Base-by-base conservation (phyloP, 2,113 vertebrate genomes). In the Sebastes fasciatus region DNA sequence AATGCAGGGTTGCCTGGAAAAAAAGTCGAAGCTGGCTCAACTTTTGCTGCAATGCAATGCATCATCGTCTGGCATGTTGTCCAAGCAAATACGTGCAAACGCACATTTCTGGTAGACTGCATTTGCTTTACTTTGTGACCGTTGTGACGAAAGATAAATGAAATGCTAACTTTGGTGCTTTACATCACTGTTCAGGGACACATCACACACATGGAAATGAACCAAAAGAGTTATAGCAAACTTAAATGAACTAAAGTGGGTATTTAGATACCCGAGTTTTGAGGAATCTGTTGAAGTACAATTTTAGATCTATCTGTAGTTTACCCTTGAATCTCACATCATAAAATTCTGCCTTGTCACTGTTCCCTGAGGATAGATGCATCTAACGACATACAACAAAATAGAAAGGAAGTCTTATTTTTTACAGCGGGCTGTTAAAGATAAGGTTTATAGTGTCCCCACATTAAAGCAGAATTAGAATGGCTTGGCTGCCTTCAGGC, bases 401-500 rank as follows among this genome's bases (percentile, higher is more conserved):
- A 89, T 49, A 83, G 78, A 92, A 90, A 92, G 91, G 88, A 93
- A 90, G 90, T 90, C 60, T 86, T 62, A 62, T 67, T 80, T 88
- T 93, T 92, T 92, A 88, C 66, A 69, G 60, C 73, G 89, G 88
- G 90, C 34, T 72, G 81, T 93, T 92, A 78, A 77, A 93, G 91
- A 93, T 93, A 92, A 92, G 84, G 51, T 92, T 92, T 93, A 92
- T 86, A 79, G 89, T 89, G 49, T 51, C 74, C 81, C 46, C 14
- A 79, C 76, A 88, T 88, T 88, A 84, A 67, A 83, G 69, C 54
- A 75, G 83, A 80, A 88, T 92, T 84, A 83, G 70, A 87, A 88
- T 84, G 71, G 74, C 67, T 73, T 58, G 19, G 54, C 49, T 79
- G 62, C 91, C 94, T 79, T 71, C 48, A 83, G 90, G 91, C 66